Evolutionary conservation across 2,113 vertebrate species (phyloP).

Genomic region (Catharus fuscescens): DNA sequence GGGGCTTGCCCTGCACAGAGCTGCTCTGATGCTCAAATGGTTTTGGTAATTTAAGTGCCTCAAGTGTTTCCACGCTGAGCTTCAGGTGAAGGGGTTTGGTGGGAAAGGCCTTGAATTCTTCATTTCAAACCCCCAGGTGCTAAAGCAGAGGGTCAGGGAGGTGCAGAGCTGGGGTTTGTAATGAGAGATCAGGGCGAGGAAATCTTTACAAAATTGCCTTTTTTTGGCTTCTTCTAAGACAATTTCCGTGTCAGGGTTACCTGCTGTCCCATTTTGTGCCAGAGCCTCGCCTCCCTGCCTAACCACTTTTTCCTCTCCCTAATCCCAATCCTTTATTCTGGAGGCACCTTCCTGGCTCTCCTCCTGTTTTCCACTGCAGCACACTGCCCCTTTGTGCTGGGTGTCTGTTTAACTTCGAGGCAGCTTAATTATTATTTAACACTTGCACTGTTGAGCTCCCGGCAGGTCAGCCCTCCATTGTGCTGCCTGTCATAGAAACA

Average conservation of each 20-base stretch:
- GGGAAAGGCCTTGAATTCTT: background rate
- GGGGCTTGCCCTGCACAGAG: background rate
- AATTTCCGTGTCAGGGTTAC: background rate
- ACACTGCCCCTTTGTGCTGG: slow-evolving; percentile 56
- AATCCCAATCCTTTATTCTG: background rate
- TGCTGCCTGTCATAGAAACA: background rate
- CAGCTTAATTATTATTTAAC: slow-evolving; percentile 62
- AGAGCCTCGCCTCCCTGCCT: background rate
- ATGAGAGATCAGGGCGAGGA: accelerated
- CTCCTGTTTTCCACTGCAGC: background rate
- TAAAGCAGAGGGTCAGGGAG: background rate
- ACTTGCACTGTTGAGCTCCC: background rate
- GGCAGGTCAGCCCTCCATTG: slow-evolving; percentile 5
- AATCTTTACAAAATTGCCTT: background rate
- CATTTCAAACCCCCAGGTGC: background rate
- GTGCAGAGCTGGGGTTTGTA: background rate
- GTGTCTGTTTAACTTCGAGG: slow-evolving; percentile 29
- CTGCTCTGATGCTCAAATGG: background rate
- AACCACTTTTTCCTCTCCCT: background rate
- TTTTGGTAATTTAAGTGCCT: background rate
- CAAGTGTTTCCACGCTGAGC: background rate
- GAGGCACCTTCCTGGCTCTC: background rate
- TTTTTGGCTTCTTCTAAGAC: background rate
- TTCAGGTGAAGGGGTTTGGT: background rate
- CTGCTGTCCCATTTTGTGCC: background rate